A percentile compares a stretch with the other conserved stretches of the same genome.
Evolutionary conservation across 1,140 invertebrate species (phyloP).

Genomic region (Drosophila serrata): DNA sequence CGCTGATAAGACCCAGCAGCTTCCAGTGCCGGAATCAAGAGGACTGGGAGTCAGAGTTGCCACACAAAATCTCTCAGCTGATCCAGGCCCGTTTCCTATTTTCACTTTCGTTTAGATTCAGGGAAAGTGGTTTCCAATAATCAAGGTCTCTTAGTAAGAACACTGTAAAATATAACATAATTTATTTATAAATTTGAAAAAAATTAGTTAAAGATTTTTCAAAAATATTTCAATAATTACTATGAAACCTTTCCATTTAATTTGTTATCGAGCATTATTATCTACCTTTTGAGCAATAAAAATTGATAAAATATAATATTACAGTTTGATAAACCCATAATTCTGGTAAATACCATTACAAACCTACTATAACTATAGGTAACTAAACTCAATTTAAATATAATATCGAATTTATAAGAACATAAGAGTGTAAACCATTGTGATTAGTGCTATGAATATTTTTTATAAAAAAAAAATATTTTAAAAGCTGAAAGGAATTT

Average conservation of each 20-base stretch:
- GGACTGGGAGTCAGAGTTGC: no score
- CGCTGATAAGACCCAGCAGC: conserved; percentile 36
- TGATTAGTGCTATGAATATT: not conserved
- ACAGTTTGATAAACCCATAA: no score
- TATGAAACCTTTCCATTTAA: not conserved
- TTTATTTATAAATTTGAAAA: not conserved
- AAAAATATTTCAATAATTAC: no score
- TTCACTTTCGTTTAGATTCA: not conserved
- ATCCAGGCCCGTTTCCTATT: not conserved
- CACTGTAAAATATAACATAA: not conserved
- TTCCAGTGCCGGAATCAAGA: not conserved
- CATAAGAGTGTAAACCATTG: not conserved
- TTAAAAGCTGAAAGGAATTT: not conserved
- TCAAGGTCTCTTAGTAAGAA: not conserved
- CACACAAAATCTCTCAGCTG: not conserved
- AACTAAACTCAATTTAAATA: not conserved
- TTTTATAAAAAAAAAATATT: not conserved
- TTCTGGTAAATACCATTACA: no score
- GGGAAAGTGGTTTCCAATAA: not conserved
- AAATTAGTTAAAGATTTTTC: no score
- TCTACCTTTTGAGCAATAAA: not conserved
- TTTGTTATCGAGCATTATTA: not conserved
- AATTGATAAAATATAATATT: no score
- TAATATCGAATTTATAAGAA: no score
- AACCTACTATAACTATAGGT: not conserved